phyloP scores from a whole-genome alignment of 30 jellyfish, hydroid and myxozoan species.

The Mastigias papua region DNA sequence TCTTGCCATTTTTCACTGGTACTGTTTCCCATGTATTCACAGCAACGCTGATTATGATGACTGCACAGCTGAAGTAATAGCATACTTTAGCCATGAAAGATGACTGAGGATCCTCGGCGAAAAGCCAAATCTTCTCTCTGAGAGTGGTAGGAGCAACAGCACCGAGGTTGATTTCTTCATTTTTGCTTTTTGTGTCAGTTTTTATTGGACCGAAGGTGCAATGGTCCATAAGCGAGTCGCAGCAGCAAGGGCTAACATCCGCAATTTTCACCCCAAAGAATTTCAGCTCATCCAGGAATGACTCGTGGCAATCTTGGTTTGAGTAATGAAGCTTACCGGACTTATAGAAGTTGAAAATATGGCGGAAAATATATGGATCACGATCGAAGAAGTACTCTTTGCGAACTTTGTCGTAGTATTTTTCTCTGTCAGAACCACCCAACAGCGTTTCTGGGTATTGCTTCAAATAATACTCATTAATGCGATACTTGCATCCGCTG shows the following conservation, averaged over 20 bases:
- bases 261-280: constrained; percentile 80
- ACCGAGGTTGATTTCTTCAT: background rate
- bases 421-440: constrained; percentile 82
- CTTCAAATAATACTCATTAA: constrained; percentile 83
- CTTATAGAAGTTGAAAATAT: constrained; percentile 88
- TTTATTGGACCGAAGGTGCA: constrained; percentile 53
- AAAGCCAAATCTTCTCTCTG: constrained; percentile 80
- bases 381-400: constrained; percentile 96
- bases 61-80: constrained; percentile 91
- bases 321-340: constrained; percentile 93
- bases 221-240: constrained; percentile 83
- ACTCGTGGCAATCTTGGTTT: constrained; percentile 90
- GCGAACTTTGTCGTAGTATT: constrained; percentile 75
- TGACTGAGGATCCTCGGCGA: constrained; percentile 86
- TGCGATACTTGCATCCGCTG: constrained; percentile 92
- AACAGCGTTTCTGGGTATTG: constrained; percentile 94
- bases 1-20: constrained; percentile 50
- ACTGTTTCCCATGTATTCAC: constrained; percentile 96
- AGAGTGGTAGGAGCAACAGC: constrained; percentile 43
- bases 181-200: background rate
- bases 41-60: constrained; percentile 83
- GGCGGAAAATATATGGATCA: constrained; percentile 93
- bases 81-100: constrained; percentile 78
- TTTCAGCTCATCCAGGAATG: constrained; percentile 87
- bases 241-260: constrained; percentile 92